Evolutionary conservation across 1,140 invertebrate genomes (phyloP), one percentile per base, ranked within the genome.

Genomic region (Apis dorsata): DNA sequence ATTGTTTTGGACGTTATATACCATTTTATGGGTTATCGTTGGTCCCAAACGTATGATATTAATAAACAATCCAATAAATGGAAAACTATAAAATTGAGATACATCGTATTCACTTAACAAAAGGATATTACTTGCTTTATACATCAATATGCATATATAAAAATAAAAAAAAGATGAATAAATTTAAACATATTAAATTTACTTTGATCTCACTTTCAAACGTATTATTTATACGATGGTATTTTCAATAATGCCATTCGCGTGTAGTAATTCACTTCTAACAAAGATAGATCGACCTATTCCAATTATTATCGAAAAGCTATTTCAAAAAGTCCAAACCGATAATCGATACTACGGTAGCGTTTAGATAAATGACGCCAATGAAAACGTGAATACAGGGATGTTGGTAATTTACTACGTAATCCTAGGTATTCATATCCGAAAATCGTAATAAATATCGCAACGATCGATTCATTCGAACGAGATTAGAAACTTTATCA

Each of bases 361-460:
- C 53, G 53, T 24, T n/a, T 17, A 78, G 65, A 69, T 69, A 59
- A 69, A 66, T 51, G 55, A 59, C 34, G 34, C 8, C 57, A 68
- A 55, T 60, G 53, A 51, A 60, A 79, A 83, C 13, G 11, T 24
- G 1, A 19, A 21, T 59, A 17, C 1, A 53, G 7, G 15, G 28
- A 68, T 69, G 72, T 69, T 68, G 28, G 11, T 69, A 66, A 85
- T 85, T 85, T 69, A 84, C 19, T 24, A 13, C n/a, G 73, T 69
- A 85, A 85, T 84, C 63, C 65, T 19, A 15, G 19, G 15, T 63
- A 63, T 55, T 62, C 49, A 63, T 73, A 59, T 24, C 21, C 21
- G n/a, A 9, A 77, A 84, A 62, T 78, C 55, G 55, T 57, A 44
- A 60, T 85, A 85, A 84, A 85, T 74, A 85, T 79, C 55, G 12